Percentiles rank a stretch among this genome's conserved stretches.
phyloP scores from a whole-genome alignment of 2,797 vertebrate genomes.

The Manis javanica region DNA sequence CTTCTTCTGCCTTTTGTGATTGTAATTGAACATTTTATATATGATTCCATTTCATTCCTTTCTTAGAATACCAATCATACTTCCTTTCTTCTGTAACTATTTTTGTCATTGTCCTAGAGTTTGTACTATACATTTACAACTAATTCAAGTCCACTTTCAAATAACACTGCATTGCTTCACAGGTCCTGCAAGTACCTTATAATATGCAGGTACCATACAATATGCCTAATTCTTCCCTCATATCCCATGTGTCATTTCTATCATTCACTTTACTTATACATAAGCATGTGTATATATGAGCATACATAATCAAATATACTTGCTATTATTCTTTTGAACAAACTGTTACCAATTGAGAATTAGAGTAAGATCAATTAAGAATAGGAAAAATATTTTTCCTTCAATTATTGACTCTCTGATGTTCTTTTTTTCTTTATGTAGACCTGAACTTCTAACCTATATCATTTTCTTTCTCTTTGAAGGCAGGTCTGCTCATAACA shows the following conservation, averaged over 20 bases:
- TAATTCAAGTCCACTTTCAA: not conserved
- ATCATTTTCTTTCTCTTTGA: not conserved
- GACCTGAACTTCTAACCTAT: not conserved
- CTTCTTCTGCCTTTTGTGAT: not conserved
- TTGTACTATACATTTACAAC: not conserved
- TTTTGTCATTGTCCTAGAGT: not conserved
- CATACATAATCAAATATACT: not conserved
- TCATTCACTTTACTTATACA: not conserved
- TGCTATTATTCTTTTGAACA: not conserved
- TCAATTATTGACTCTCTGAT: not conserved
- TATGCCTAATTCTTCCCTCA: not conserved
- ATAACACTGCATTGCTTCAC: not conserved
- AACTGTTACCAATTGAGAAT: not conserved
- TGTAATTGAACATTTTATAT: not conserved
- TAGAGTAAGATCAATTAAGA: not conserved
- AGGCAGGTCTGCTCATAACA: not conserved
- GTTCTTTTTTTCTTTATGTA: not conserved
- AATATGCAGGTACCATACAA: not conserved
- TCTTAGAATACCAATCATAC: not conserved
- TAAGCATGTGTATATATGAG: not conserved
- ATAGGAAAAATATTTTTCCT: not conserved
- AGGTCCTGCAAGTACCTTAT: not conserved
- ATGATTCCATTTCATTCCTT: not conserved
- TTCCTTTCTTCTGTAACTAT: not conserved
- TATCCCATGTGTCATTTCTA: not conserved